Percentiles rank a stretch among this genome's conserved stretches.
These are phyloP conservation scores for Penaeus japonicus DNA, from an alignment of 1,140 invertebrate genomes.

Conservation along the genomic window DNA sequence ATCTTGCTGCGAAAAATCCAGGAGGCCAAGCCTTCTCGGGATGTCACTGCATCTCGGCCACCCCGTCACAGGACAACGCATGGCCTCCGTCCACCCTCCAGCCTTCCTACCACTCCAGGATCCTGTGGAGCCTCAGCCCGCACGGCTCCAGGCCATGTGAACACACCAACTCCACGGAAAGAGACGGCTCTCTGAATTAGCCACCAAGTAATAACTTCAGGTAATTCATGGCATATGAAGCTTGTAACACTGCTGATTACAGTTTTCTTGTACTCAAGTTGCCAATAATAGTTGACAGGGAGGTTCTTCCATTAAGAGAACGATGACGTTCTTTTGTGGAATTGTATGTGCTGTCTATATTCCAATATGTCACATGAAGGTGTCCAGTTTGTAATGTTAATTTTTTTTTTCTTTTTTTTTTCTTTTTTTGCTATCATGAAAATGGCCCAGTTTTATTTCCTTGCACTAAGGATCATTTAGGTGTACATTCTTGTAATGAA, in stretches of 20 bases:
- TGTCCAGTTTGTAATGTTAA: slow-evolving; percentile 3
- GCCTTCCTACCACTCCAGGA: slow-evolving; percentile 33
- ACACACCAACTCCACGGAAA: slow-evolving; percentile 33
- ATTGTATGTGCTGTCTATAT: background rate
- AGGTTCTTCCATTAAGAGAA: background rate
- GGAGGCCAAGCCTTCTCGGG: slow-evolving; percentile 55
- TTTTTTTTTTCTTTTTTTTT: too few relatives aligned
- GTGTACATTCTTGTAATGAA: background rate
- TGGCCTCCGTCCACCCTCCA: slow-evolving; percentile 37
- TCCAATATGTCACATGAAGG: background rate
- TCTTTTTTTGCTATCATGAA: slow-evolving; percentile 10
- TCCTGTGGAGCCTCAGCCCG: slow-evolving; percentile 52
- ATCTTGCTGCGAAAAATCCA: slow-evolving; percentile 54
- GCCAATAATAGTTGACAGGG: background rate
- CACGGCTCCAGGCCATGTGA: slow-evolving; percentile 23
- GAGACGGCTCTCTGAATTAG: slow-evolving; percentile 49
- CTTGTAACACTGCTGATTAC: background rate
- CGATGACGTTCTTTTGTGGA: background rate
- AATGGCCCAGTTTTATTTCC: background rate
- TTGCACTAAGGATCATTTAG: slow-evolving; percentile 3
- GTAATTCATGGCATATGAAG: slow-evolving; percentile 2
- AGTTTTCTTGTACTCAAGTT: slow-evolving; percentile 2
- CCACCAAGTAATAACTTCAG: slow-evolving; percentile 8
- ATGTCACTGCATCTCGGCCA: slow-evolving; percentile 35
- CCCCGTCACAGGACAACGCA: slow-evolving; percentile 17